Evolutionary conservation across 2,888 invertebrate genomes (phyloP), one percentile per base, ranked within the genome.

Genomic region (Drosophila mulleri): DNA sequence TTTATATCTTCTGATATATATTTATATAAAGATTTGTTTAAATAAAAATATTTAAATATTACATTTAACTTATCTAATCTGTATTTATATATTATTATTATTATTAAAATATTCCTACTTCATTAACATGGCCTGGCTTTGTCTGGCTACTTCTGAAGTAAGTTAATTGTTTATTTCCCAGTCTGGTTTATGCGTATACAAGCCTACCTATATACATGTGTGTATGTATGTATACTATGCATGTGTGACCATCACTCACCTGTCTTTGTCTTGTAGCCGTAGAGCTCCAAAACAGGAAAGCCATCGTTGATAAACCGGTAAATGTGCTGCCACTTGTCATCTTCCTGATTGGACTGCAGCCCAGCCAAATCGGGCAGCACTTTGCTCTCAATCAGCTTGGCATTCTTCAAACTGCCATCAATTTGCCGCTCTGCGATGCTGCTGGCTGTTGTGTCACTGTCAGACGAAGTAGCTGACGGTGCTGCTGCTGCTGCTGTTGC

Each of bases 251-350:
- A 29, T 29, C 29, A 29, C 90, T 92, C 67, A 92, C 92, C 93
- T 81, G 86, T 90, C 69, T 83, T 91, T 18, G 90, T 77, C 72
- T 91, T 92, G 71, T 92, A 92, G 78, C 92, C 92, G 69, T 92
- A 91, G 23, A 92, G 79, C 62, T 92, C 92, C 75, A 92, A 83
- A 58, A 92, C 91, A 8, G 92, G 91, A 75, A 92, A 87, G 39
- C 93, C 92, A 72, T 92, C 92, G 65, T 92, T 92, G 80, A 92
- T 85, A 75, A 92, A 92, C 61, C 90, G 92, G 58, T 87, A 82
- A 65, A 91, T 89, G 44, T 92, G 92, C 71, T 91, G 92, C 91
- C 91, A 92, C 70, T 92, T 91, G 42, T 92, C 92, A 66, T 92
- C 92, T 64, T 91, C 90, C 78, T 75, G 84, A 61, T 74, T 81